Conservation (phyloP, 2,113 vertebrate species). For the Crocuta crocuta region DNA sequence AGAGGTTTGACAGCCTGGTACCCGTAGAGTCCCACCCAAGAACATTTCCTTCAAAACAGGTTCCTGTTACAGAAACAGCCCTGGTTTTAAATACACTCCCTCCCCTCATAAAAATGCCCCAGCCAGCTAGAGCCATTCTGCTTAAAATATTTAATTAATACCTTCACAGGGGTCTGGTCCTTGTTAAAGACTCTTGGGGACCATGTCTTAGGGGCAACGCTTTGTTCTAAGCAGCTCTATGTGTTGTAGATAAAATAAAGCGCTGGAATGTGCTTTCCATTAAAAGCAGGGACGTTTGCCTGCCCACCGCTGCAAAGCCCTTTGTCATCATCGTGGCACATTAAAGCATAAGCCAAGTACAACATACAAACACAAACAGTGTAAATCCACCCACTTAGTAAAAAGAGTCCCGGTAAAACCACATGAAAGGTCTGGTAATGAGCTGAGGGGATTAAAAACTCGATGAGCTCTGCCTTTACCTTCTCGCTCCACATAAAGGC, state of each 20-base stretch:
- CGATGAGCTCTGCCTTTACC: slow-evolving; percentile 53
- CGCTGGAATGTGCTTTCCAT: slow-evolving; percentile 68
- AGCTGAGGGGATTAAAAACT: slow-evolving; percentile 18
- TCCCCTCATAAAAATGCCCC: slow-evolving; percentile 71
- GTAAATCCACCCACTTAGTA: slow-evolving; percentile 66
- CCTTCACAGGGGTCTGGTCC: slow-evolving; percentile 69
- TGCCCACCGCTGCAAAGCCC: slow-evolving; percentile 20
- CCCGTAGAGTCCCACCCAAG: slow-evolving; percentile 71
- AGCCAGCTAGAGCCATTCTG: slow-evolving; percentile 63
- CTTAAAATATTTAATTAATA: slow-evolving; percentile 77
- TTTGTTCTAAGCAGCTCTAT: slow-evolving; percentile 68
- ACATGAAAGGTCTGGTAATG: slow-evolving; percentile 22
- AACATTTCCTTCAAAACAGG: slow-evolving; percentile 74
- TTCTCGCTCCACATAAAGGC: background rate
- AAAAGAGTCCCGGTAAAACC: slow-evolving; percentile 63
- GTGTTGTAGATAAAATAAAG: slow-evolving; percentile 70
- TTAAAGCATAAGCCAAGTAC: slow-evolving; percentile 70
- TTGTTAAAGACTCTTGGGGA: slow-evolving; percentile 68
- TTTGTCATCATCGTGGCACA: slow-evolving; percentile 55
- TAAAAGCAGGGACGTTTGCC: slow-evolving; percentile 62
- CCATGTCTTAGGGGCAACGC: slow-evolving; percentile 61
- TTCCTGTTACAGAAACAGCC: slow-evolving; percentile 73
- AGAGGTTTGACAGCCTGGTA: slow-evolving; percentile 58
- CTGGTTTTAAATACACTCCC: slow-evolving; percentile 69
- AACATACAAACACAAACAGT: slow-evolving; percentile 76